Percentiles rank a stretch among this genome's conserved stretches.
Evolutionary conservation across 2,797 vertebrate species (phyloP).

Genomic region (Argya squamiceps): DNA sequence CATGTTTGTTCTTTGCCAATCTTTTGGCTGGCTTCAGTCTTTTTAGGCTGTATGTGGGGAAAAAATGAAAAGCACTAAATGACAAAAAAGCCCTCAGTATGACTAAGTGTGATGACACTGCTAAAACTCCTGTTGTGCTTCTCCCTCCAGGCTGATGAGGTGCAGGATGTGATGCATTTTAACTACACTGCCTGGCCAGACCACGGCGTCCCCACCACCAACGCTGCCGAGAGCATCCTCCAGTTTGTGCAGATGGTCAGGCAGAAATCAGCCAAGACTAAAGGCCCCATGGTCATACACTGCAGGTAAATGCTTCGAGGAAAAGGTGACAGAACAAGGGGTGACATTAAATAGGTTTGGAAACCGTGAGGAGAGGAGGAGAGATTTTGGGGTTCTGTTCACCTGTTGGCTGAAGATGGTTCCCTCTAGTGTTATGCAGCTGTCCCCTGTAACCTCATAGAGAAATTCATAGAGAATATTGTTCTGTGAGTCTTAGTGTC

Average conservation of each 20-base stretch:
- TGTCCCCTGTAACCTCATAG: neutral
- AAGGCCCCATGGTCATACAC: conserved; percentile 90
- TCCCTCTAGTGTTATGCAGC: neutral
- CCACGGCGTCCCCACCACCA: conserved; percentile 92
- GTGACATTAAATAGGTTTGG: neutral
- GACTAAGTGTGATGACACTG: neutral
- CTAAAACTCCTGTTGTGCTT: neutral
- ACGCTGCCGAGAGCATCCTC: conserved; percentile 92
- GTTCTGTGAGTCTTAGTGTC: neutral
- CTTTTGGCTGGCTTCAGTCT: neutral
- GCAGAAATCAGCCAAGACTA: conserved; percentile 87
- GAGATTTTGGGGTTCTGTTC: neutral
- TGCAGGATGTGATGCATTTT: conserved; percentile 89
- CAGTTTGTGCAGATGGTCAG: conserved; percentile 94
- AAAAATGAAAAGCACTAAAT: neutral
- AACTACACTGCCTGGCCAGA: conserved; percentile 98
- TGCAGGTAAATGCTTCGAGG: conserved; percentile 84
- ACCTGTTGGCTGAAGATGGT: neutral
- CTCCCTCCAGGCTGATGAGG: conserved; percentile 86
- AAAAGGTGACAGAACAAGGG: neutral
- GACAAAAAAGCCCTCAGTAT: neutral
- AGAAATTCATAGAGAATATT: neutral
- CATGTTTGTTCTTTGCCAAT: neutral
- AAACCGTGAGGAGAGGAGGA: neutral
- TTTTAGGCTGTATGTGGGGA: neutral